Evolutionary conservation across 2,113 vertebrate species (phyloP).

Genomic region (Empidonax traillii): DNA sequence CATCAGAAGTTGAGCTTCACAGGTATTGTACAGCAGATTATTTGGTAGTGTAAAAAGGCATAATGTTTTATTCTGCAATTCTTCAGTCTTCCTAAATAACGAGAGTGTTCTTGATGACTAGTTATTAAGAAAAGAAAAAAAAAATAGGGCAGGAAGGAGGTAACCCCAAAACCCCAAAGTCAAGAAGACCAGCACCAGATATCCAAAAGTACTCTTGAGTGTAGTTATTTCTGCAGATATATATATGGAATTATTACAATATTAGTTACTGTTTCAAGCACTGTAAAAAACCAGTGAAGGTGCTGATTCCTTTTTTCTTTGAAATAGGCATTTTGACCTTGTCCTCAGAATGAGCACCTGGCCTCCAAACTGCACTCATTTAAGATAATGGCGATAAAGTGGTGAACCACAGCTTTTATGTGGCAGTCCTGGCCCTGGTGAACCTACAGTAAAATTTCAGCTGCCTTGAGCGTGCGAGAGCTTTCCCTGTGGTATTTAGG

Average conservation of each 20-base stretch:
- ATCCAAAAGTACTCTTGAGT: background rate
- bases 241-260: background rate
- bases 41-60: background rate
- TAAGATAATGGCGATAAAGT: background rate
- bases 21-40: background rate
- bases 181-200: background rate
- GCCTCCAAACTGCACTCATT: background rate
- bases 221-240: background rate
- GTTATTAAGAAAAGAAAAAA: background rate
- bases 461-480: background rate
- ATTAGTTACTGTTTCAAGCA: background rate
- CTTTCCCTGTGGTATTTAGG: background rate
- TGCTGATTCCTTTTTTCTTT: background rate
- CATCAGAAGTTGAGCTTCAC: background rate
- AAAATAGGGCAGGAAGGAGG: too few species aligned
- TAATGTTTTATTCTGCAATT: background rate
- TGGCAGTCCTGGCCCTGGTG: background rate
- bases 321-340: background rate
- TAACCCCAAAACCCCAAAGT: background rate
- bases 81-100: background rate
- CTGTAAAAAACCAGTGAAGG: background rate
- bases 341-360: background rate
- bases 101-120: background rate
- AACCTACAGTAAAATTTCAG: background rate
- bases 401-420: background rate